Evolutionary conservation across 2,888 invertebrate genomes (phyloP).

Genomic region (Rhingia rostrata): DNA sequence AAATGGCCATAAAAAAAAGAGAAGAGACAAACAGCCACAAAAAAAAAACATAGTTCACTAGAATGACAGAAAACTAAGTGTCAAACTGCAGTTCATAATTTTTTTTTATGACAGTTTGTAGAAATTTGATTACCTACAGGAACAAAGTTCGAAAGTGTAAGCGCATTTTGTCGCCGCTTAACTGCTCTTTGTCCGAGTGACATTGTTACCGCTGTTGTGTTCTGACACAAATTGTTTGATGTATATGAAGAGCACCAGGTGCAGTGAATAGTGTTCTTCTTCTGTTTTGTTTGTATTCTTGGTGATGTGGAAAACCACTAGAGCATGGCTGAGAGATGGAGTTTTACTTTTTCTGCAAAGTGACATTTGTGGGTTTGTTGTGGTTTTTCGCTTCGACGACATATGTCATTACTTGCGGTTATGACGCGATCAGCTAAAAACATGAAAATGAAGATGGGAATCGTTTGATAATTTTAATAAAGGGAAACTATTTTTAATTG

Average conservation of each 20-base stretch:
- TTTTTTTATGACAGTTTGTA: conserved; percentile 42
- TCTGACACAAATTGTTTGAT: conserved; percentile 18
- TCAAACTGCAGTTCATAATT: conserved; percentile 31
- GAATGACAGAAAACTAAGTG: conserved; percentile 2
- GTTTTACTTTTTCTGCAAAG: conserved; percentile 5
- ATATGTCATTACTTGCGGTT: conserved; percentile 69
- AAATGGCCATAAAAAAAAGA: conserved; percentile 45
- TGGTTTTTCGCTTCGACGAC: conserved; percentile 44
- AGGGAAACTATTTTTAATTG: conserved; percentile 28
- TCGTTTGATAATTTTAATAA: conserved; percentile 17
- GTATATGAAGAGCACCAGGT: conserved; percentile 47
- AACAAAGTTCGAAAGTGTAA: conserved; percentile 23
- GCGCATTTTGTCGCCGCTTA: conserved; percentile 8
- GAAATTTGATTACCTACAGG: conserved; percentile 33
- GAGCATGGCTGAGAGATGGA: conserved; percentile 36
- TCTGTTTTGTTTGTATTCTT: conserved; percentile 7
- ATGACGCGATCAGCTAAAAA: conserved; percentile 12
- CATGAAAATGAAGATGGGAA: conserved; percentile 23
- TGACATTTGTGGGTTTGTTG: conserved; percentile 65
- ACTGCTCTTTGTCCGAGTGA: conserved; percentile 41
- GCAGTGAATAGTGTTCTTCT: conserved; percentile 33
- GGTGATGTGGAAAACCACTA: conserved; percentile 22
- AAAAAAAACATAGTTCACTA: conserved; percentile 43
- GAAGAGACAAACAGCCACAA: not conserved
- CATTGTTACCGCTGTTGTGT: conserved; percentile 6